Evolutionary conservation across 2,113 vertebrate genomes (phyloP).

Genomic region (Shinisaurus crocodilurus): DNA sequence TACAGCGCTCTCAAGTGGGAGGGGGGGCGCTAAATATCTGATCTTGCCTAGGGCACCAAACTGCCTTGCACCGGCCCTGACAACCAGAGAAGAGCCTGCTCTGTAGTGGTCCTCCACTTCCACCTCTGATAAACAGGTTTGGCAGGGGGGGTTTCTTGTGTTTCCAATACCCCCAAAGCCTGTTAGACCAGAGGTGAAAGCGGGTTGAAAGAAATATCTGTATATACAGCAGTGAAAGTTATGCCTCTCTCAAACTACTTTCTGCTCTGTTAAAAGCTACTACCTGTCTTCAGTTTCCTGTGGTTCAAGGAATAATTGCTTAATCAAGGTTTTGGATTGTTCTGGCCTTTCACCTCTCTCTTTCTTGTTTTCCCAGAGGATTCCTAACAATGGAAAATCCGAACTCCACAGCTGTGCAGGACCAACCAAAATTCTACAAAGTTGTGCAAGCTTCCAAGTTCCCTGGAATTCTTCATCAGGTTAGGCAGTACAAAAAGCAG

Average conservation of each 20-base stretch:
- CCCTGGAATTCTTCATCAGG: too few species aligned
- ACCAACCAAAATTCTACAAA: too few species aligned
- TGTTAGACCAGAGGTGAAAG: not conserved
- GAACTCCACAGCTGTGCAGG: too few species aligned
- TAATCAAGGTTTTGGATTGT: not conserved
- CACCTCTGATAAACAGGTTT: not conserved
- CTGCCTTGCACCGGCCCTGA: too few species aligned
- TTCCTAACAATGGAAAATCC: too few species aligned
- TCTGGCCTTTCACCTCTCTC: not conserved
- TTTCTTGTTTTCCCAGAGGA: not conserved
- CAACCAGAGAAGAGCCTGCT: too few species aligned
- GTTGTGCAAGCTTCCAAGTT: too few species aligned
- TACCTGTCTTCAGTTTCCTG: not conserved
- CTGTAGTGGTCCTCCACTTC: not conserved
- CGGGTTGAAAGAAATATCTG: not conserved
- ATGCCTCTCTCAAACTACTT: not conserved
- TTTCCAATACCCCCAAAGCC: not conserved
- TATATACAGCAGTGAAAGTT: not conserved
- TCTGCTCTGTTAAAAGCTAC: not conserved
- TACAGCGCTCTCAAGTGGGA: too few species aligned
- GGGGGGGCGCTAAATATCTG: too few species aligned
- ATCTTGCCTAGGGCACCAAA: too few species aligned
- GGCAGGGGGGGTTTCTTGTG: too few species aligned
- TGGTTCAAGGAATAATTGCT: not conserved
- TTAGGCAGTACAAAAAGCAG: too few species aligned